These are phyloP conservation scores for Subacronicta megacephala DNA, from an alignment of 2,888 invertebrate genomes.

Conservation along the genomic window DNA sequence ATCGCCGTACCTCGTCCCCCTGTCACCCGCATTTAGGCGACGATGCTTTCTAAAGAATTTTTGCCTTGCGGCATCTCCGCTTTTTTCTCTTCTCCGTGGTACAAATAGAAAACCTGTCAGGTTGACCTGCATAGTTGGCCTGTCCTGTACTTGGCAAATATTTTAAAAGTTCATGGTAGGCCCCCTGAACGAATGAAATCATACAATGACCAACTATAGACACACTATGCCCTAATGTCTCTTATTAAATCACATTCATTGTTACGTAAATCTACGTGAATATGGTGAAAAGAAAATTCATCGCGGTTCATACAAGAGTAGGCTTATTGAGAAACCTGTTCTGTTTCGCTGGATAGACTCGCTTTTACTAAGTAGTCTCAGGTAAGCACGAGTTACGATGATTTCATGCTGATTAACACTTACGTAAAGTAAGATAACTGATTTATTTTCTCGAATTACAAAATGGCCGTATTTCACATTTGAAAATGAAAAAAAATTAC, in stretches of 20 bases:
- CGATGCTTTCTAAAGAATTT: too few relatives aligned
- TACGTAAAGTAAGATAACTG: constrained; percentile 35
- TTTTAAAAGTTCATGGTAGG: too few relatives aligned
- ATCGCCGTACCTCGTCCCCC: too few relatives aligned
- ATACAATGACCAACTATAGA: constrained; percentile 30
- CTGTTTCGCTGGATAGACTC: constrained; percentile 34
- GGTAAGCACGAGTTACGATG: constrained; percentile 17
- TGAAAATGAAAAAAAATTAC: background rate
- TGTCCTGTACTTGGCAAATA: too few relatives aligned
- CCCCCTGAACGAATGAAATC: constrained; percentile 38
- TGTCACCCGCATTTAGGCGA: too few relatives aligned
- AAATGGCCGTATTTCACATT: constrained; percentile 12
- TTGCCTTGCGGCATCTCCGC: too few relatives aligned
- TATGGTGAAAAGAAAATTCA: constrained; percentile 32
- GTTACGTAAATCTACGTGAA: constrained; percentile 11
- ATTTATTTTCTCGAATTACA: constrained; percentile 34
- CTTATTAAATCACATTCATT: constrained; percentile 22
- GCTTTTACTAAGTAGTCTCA: constrained; percentile 26
- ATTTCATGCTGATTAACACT: constrained; percentile 38
- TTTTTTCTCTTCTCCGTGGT: too few relatives aligned
- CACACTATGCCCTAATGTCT: background rate
- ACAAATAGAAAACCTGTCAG: too few relatives aligned
- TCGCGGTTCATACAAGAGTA: constrained; percentile 10
- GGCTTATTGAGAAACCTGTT: constrained; percentile 39
- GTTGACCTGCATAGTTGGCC: too few relatives aligned